phyloP scores from a whole-genome alignment of 2,113 vertebrate species.

The Hydrochoerus hydrochaeris region DNA sequence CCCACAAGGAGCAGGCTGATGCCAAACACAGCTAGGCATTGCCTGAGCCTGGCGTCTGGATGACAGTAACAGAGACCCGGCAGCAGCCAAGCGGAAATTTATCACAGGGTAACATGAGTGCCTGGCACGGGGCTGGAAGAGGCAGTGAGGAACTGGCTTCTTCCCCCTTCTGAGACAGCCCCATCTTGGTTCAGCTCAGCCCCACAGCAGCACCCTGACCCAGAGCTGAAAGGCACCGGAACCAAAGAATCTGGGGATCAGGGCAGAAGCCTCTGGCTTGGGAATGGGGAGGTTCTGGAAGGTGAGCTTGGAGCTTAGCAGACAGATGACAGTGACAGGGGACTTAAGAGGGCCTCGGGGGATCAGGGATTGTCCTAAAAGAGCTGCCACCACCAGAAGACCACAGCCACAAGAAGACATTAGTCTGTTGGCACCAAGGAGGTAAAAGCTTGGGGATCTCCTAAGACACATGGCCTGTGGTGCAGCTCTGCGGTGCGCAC shows the following conservation, averaged over 20 bases:
- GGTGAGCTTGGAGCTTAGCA: neutral
- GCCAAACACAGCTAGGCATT: neutral
- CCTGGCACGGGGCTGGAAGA: neutral
- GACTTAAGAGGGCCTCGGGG: neutral
- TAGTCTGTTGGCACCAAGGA: neutral
- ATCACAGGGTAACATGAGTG: neutral
- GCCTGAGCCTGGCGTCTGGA: neutral
- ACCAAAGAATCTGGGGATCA: neutral
- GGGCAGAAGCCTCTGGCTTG: neutral
- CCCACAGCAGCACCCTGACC: neutral
- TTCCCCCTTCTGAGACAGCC: neutral
- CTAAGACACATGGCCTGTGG: neutral
- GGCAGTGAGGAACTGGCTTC: neutral
- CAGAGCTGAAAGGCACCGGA: fast-evolving
- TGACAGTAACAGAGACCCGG: neutral
- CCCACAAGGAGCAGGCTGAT: neutral
- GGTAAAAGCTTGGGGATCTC: neutral
- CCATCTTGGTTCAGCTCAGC: neutral
- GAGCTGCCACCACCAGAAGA: neutral
- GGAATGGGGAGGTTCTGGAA: neutral
- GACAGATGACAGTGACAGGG: neutral
- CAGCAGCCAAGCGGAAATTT: neutral
- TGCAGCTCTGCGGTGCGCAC: neutral
- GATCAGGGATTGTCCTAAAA: neutral
- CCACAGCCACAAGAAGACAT: neutral